Percentiles rank a stretch among this genome's conserved stretches.
Evolutionary conservation across 2,888 invertebrate species (phyloP).

Genomic region (Fissipunctia ypsillon): DNA sequence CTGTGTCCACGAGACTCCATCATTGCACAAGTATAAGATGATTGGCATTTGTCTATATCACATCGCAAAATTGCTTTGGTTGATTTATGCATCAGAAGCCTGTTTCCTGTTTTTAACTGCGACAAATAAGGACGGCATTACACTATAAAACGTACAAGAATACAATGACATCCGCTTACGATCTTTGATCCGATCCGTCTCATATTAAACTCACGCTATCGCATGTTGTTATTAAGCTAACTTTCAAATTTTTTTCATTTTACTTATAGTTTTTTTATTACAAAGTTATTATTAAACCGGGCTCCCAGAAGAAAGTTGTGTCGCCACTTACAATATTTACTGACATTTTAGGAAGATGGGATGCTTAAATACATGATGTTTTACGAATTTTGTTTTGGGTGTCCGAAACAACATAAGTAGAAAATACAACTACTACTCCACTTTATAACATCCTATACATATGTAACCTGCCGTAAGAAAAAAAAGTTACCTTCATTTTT

Average conservation of each 20-base stretch:
- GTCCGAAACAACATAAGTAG: not conserved
- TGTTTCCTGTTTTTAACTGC: conserved; percentile 40
- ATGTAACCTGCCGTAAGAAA: not conserved
- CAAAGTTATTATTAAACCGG: not conserved
- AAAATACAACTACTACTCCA: not conserved
- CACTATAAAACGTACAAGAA: conserved; percentile 33
- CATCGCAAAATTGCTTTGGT: not conserved
- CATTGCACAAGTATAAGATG: not conserved
- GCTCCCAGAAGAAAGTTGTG: not conserved
- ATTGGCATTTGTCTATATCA: not conserved
- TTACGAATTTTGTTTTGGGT: not conserved
- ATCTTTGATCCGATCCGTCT: conserved; percentile 38
- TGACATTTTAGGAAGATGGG: not conserved
- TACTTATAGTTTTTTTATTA: not conserved
- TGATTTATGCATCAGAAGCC: not conserved
- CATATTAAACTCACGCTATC: conserved; percentile 5
- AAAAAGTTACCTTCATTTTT: conserved; percentile 25
- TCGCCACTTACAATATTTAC: not conserved
- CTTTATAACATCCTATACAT: not conserved
- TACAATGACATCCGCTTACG: conserved; percentile 40
- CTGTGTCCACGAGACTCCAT: not conserved
- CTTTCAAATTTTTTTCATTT: not conserved
- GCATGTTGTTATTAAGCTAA: not conserved
- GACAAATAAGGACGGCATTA: conserved; percentile 31
- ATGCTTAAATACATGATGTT: not conserved